Evolutionary conservation across 1,140 invertebrate genomes (phyloP), one percentile per base, ranked within the genome.

Genomic region (Drosophila oshimai): DNA sequence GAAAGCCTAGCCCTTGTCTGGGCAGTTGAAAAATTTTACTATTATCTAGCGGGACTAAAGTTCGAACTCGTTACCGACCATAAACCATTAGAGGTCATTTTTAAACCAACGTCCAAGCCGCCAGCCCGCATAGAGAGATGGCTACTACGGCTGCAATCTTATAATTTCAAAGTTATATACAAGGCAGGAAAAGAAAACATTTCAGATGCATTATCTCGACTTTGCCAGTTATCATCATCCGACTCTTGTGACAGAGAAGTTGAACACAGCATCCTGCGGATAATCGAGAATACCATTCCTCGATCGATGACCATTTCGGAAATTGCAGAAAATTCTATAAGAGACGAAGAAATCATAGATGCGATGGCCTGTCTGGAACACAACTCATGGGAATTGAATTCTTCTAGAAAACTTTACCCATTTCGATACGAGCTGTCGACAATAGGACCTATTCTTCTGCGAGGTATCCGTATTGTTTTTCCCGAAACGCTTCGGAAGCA

Each of bases 401-500:
- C 34, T 28, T 49, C 47, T 0, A 57, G 33, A 2, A 44, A 6
- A 9, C 47, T 41, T 22, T 74, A 54, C 15, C 47, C 41, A 26
- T 74, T 74, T 36, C 42, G 53, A 20, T 60, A 39, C 6, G 47
- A 65, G n/a, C 18, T 71, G 3, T 71, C 28, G 6, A 29, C 44
- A 18, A 9, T 65, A 6, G 53, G 47, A 7, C 41, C 36, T 6
- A 44, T 72, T 9, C 44, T 67, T 0, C 26, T 68, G 22, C 17
- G 41, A 20, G 53, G 47, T 22, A 28, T 34, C 22, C 46, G 69
- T 37, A 75, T 90, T 44, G 53, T 90, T 5, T 91, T 91, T 15
- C 88, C 84, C 15, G 22, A 6, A 31, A 28, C 7, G 18, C 42
- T 92, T 6, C 42, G 81, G 12, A 24, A 64, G 18, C 31, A 24